Evolutionary conservation across 2,113 vertebrate genomes (phyloP), one percentile per base, ranked within the genome.

Genomic region (Ploceus nigricollis): DNA sequence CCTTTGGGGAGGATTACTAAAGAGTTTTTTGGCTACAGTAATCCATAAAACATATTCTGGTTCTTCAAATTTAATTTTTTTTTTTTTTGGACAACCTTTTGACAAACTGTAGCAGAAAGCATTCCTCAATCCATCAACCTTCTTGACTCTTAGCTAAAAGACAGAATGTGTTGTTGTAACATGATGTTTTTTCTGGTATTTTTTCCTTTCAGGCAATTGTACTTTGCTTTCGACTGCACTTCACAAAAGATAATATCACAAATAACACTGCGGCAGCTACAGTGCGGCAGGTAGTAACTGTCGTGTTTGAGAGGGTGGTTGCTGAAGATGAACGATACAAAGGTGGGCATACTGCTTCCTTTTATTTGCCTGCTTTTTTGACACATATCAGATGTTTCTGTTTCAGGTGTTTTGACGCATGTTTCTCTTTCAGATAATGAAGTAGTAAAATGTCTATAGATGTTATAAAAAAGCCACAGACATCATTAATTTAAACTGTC

Each of bases 221-320:
- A 58, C 98, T 99, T 96, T 99, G 99, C 96, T 99, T 99, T 97
- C 99, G 99, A 42, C 98, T 99, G 40, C 99, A 99, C 97, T 99
- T 99, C 97, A 99, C 99, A 78, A 99, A 99, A 98, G 99, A 99
- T 98, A 99, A 99, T 93, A 99, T 99, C 97, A 99, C 99, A 64
- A 99, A 99, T 97, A 99, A 99, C 97, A 99, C 99, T 3, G 99
- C 99, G 0, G 99, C 99, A 21, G 99, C 99, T 57, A 99, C 99
- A 1, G 99, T 99, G 71, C 97, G 99, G 56, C 99, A 99, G 95
- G 99, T 99, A 4, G 99, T 99, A 71, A 99, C 99, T 9, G 99
- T 99, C 27, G 99, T 99, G 42, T 99, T 99, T 94, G 99, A 99
- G 97, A 99, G 99, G 96, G 99, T 99, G 98, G 99, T 99, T 87